Base-by-base conservation (phyloP, 2,797 vertebrate species). In the Picus viridis region DNA sequence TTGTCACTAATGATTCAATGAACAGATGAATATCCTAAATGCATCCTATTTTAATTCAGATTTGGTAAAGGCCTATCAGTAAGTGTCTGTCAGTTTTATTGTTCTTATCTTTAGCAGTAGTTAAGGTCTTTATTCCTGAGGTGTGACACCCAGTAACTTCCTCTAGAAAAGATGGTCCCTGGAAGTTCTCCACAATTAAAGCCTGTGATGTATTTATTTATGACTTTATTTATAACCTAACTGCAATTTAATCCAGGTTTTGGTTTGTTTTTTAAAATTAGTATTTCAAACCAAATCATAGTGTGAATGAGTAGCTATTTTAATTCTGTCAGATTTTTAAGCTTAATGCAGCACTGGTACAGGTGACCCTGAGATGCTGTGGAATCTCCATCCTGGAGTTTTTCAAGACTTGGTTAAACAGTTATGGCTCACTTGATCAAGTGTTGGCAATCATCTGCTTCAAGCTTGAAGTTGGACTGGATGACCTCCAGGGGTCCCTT, bases 401-500 rank as follows among this genome's bases (percentile, higher is more conserved):
- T 73, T 78, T 53, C 32, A 32, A 30, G 39, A 5, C 30, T 39
- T 69, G 10, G 15, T 72, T 65, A 16, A 75, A 39, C 16, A 47
- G 9, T 85, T 59, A 7, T 5, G 43, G 32, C 62, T 89, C 73
- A 54, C 16, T 75, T 59, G 32, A 22, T 43, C 5, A 32, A 4
- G 2, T 65, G 17, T 45, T 80, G 82, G 62, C 54, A 71, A 12
- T n/a, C 15, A 13, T 72, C 51, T n/a, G 36, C 56, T 75, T 77
- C 20, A 16, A 47, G 84, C 43, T 2, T 92, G 96, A 93, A 94
- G 70, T 94, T 93, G 91, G 61, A 16, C 74, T 62, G 16, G 43
- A 13, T 91, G 83, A 91, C 94, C 96, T 96, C 92, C 92, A 96
- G 96, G 92, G 96, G 95, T 96, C 96, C 77, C 88, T 93, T 94